Evolutionary conservation across 2,888 invertebrate species (phyloP), one percentile per base, ranked within the genome.

Genomic region (Aelia acuminata): DNA sequence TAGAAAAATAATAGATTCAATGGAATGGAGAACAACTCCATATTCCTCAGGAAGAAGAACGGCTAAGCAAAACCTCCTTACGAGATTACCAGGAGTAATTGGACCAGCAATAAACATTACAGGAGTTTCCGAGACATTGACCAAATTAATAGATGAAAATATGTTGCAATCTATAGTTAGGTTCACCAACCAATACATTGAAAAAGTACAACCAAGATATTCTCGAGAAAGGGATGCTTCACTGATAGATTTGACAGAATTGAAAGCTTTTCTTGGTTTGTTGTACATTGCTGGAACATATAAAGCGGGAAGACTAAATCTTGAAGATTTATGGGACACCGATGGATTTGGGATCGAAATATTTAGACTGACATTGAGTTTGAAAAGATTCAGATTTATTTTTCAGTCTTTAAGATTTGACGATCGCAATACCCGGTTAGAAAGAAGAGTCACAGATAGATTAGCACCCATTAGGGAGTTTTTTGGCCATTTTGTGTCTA

Each of bases 371-470:
- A 26, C 70, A 22, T 31, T 87, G 70, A 63, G 63, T n/a, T 47
- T 26, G 43, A 87, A 39, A 39, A 39, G 87, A 35, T 87, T 87
- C 43, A 53, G 70, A 70, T 63, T 63, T 70, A 39, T 87, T n/a
- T 43, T 87, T n/a, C 70, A 63, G 39, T 53, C 70, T 39, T 63
- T 87, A 47, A 70, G 87, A 70, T 87, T 87, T 87, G 63, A 87
- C 47, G 70, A 63, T 39, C 57, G 31, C 39, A 63, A 63, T 87
- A 87, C 87, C n/a, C 57, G 87, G 35, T 39, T 70, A 47, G 39
- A 22, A 22, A 87, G 80, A 31, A 48, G 35, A 87, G 20, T 26
- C 18, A 75, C 31, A 50, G 80, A 87, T 35, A 80, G 11, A 15
- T n/a, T n/a, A n/a, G n/a, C n/a, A n/a, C n/a, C n/a, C n/a, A n/a